Evolutionary conservation across 2,888 invertebrate genomes (phyloP).

Genomic region (Herminia tarsipennalis): DNA sequence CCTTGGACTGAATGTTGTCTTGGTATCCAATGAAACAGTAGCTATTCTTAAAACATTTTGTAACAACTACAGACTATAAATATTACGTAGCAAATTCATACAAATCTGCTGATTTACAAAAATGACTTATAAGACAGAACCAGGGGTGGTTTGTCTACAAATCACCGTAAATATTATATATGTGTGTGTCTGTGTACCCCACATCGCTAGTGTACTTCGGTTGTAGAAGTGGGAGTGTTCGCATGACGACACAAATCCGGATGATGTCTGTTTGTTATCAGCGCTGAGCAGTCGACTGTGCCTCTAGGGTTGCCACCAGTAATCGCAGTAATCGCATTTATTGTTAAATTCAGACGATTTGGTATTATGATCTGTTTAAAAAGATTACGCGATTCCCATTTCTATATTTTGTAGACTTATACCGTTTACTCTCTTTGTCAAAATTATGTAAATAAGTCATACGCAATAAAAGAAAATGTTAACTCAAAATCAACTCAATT

Average conservation of each 20-base stretch:
- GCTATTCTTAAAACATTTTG: too few species aligned
- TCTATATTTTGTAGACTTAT: not conserved
- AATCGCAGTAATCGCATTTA: conserved; percentile 72
- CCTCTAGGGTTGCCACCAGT: conserved; percentile 66
- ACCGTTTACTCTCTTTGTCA: not conserved
- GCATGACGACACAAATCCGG: conserved; percentile 85
- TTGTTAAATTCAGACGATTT: conserved; percentile 70
- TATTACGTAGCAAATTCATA: not conserved
- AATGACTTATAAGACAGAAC: conserved; percentile 14
- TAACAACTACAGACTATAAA: too few species aligned
- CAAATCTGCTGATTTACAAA: conserved; percentile 9
- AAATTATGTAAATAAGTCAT: too few species aligned
- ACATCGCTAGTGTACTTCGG: conserved; percentile 27
- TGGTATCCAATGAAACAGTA: too few species aligned
- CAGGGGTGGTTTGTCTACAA: conserved; percentile 31
- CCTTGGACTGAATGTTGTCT: too few species aligned
- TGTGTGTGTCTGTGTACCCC: conserved; percentile 34
- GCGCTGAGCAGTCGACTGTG: conserved; percentile 77
- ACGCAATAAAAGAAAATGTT: too few species aligned
- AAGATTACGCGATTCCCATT: conserved; percentile 14
- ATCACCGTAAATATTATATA: conserved; percentile 36
- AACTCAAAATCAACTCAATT: too few species aligned
- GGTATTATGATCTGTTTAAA: conserved; percentile 41
- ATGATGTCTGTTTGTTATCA: conserved; percentile 85
- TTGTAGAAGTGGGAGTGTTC: conserved; percentile 50